phyloP scores from a whole-genome alignment of 2,797 vertebrate genomes.

The Sciurus vulgaris region DNA sequence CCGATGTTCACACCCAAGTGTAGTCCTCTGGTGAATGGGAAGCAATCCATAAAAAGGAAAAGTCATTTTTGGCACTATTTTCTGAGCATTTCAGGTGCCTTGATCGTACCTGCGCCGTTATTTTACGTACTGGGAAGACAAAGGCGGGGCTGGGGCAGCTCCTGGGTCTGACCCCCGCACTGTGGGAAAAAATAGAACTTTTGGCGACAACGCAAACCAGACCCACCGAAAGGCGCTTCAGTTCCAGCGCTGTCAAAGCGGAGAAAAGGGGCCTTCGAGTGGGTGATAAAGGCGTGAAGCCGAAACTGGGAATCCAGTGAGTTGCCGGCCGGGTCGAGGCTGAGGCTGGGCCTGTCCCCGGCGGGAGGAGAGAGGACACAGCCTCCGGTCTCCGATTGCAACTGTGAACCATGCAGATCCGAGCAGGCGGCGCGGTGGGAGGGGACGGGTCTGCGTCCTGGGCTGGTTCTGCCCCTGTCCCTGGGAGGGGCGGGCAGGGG shows the following conservation, averaged over 20 bases:
- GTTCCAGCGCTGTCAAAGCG: too few species aligned
- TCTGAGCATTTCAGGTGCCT: not conserved
- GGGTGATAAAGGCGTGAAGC: too few species aligned
- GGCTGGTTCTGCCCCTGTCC: not conserved
- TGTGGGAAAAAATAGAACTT: not conserved
- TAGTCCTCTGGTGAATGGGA: not conserved
- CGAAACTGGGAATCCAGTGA: too few species aligned
- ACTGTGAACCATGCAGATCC: not conserved
- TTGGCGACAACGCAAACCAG: rapidly evolving
- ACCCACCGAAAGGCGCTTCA: not conserved
- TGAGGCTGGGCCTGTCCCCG: not conserved
- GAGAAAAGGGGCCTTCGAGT: too few species aligned
- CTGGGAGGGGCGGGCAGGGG: not conserved
- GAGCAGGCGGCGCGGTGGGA: not conserved
- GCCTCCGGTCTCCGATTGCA: not conserved
- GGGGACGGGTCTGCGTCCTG: not conserved
- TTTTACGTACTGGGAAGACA: not conserved
- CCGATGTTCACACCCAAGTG: not conserved
- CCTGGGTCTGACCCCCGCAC: too few species aligned
- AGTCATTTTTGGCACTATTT: not conserved
- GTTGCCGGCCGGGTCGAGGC: not conserved
- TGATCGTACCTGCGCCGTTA: rapidly evolving
- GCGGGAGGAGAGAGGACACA: not conserved
- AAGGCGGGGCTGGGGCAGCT: too few species aligned
- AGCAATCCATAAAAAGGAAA: not conserved